Conservation (phyloP, 2,888 invertebrate species). For the Macroteleia sp. region DNA sequence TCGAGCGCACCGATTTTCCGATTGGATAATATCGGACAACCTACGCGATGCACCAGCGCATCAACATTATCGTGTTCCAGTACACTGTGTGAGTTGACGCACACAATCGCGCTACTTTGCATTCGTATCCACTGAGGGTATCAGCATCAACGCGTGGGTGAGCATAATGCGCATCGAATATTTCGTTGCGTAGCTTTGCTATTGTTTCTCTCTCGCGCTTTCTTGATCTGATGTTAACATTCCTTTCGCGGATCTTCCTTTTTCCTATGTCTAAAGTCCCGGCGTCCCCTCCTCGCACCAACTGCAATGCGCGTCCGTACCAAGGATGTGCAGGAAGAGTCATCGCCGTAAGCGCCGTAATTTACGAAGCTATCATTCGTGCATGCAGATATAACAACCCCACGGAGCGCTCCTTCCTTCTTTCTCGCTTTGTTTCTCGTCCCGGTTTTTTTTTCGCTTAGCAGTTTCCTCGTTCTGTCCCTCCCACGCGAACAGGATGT, state of each 20-base stretch:
- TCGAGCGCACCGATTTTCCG: constrained; percentile 40
- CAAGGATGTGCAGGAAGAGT: constrained; percentile 67
- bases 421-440: constrained; percentile 51
- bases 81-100: constrained; percentile 11
- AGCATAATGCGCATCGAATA: constrained; percentile 64
- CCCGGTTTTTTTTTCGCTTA: constrained; percentile 12
- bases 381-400: constrained; percentile 77
- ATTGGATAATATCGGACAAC: constrained; percentile 58
- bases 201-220: constrained; percentile 64
- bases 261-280: constrained; percentile 52
- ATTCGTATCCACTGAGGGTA: constrained; percentile 39
- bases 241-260: constrained; percentile 61
- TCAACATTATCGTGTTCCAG: constrained; percentile 35
- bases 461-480: constrained; percentile 31
- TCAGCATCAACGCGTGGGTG: constrained; percentile 62
- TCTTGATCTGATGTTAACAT: constrained; percentile 62
- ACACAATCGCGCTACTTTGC: constrained; percentile 7
- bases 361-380: constrained; percentile 81
- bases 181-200: constrained; percentile 58
- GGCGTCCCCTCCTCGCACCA: constrained; percentile 14
- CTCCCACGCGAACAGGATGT: constrained; percentile 43
- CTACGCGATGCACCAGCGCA: constrained; percentile 41
- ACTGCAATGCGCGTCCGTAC: constrained; percentile 49
- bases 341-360: constrained; percentile 80
- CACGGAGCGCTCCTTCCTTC: constrained; percentile 62